Percentiles rank a stretch among this genome's conserved stretches.
phyloP scores from a whole-genome alignment of 2,888 invertebrate species.

The Meganola albula region DNA sequence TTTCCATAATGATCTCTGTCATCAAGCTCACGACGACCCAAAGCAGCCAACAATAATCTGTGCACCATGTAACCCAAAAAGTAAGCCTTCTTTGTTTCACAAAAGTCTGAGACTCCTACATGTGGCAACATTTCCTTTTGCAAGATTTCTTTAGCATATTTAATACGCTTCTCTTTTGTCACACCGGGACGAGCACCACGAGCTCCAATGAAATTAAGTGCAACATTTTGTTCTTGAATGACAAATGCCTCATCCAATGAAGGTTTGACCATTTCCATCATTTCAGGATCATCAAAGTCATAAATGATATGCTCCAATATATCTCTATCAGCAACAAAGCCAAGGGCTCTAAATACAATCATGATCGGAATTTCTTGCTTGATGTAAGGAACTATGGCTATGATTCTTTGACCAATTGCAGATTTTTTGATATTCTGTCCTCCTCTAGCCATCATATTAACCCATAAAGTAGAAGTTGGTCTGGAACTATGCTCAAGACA shows the following conservation, averaged over 20 bases:
- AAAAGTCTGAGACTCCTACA: slow-evolving; percentile 99
- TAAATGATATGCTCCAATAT: slow-evolving; percentile 99
- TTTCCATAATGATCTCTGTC: slow-evolving; percentile 99
- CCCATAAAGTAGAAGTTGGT: slow-evolving; percentile 98
- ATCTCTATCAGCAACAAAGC: slow-evolving; percentile 99
- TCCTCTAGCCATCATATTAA: slow-evolving; percentile 99
- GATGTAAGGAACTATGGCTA: slow-evolving; percentile 98
- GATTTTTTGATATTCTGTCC: slow-evolving; percentile 99
- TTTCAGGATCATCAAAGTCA: slow-evolving; percentile 99
- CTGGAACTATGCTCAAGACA: slow-evolving; percentile 84
- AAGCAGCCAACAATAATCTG: slow-evolving; percentile 92
- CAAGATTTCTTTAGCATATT: slow-evolving; percentile 99
- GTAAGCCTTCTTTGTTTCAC: slow-evolving; percentile 99
- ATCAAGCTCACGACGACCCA: slow-evolving; percentile 97
- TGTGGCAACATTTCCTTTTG: slow-evolving; percentile 99
- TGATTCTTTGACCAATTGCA: slow-evolving; percentile 98
- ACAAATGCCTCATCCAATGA: slow-evolving; percentile 99
- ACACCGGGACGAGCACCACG: slow-evolving; percentile 98
- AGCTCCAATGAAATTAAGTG: slow-evolving; percentile 98
- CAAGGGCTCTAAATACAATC: slow-evolving; percentile 99
- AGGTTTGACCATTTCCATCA: slow-evolving; percentile 99
- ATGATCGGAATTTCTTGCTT: slow-evolving; percentile 99
- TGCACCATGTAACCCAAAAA: slow-evolving; percentile 99
- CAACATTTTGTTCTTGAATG: slow-evolving; percentile 99
- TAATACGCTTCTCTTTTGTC: slow-evolving; percentile 98